Evolutionary conservation across 64 coral and sea anemone species (phyloP).

Genomic region (Exaiptasia diaphana): DNA sequence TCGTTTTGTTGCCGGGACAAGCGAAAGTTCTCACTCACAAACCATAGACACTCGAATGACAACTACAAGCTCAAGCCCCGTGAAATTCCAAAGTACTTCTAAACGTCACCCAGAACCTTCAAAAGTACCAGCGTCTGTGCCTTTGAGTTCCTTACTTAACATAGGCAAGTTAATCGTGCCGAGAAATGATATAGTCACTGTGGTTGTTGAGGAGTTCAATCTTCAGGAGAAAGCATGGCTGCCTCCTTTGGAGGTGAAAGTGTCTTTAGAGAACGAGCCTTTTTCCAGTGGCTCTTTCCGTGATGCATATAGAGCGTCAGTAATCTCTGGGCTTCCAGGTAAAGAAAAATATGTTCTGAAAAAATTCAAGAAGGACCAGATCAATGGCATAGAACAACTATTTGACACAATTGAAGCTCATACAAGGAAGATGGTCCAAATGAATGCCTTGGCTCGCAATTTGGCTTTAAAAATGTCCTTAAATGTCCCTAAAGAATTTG

Average conservation of each 20-base stretch:
- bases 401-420: constrained; percentile 35
- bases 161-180: constrained; percentile 62
- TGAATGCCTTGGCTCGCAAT: constrained; percentile 29
- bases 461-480: constrained; percentile 18
- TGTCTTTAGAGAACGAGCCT: constrained; percentile 27
- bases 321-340: constrained; percentile 36
- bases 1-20: constrained; percentile 32
- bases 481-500: constrained; percentile 22
- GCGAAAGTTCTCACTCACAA: background rate
- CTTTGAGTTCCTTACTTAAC: constrained; percentile 51
- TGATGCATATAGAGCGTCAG: constrained; percentile 44
- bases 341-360: constrained; percentile 33
- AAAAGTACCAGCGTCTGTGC: constrained; percentile 54
- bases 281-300: constrained; percentile 66
- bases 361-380: constrained; percentile 21
- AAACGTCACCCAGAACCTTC: background rate
- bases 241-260: constrained; percentile 45
- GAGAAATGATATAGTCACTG: constrained; percentile 22
- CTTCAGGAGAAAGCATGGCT: constrained; percentile 52
- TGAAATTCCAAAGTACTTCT: background rate
- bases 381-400: background rate
- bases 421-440: constrained; percentile 26
- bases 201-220: constrained; percentile 48
- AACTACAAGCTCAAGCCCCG: constrained; percentile 21
- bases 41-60: background rate